These are phyloP conservation scores for Halcyon smyrnensis DNA, from an alignment of 2,797 vertebrate species.

Conservation along the genomic window DNA sequence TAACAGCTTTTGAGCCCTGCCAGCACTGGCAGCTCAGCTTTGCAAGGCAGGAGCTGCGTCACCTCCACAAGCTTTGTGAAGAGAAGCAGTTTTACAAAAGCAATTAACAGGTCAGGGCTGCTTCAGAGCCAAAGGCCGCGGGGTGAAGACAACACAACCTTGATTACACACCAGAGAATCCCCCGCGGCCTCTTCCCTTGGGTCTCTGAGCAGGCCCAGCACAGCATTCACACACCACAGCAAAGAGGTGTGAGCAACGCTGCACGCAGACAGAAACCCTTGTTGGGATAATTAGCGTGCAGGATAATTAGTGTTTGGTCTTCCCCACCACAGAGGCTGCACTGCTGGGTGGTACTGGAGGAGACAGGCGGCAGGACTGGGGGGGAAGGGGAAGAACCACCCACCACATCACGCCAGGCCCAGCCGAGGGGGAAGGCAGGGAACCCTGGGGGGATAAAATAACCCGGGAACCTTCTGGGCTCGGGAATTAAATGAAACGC, in stretches of 20 bases:
- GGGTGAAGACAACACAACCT: not conserved
- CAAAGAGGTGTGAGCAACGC: not conserved
- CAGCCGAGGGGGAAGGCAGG: rapidly evolving
- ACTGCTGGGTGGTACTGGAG: not conserved
- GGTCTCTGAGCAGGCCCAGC: rapidly evolving
- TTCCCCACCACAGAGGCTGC: not conserved
- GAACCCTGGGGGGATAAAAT: not conserved
- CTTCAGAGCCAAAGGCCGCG: not conserved
- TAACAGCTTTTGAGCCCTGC: not conserved
- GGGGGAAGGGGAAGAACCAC: not conserved
- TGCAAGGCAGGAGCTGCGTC: not conserved
- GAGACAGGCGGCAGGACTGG: not conserved
- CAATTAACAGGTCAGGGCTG: not conserved
- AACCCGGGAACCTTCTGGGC: not conserved
- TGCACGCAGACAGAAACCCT: not conserved
- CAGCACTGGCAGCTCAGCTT: not conserved
- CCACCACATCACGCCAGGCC: not conserved
- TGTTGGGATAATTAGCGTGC: not conserved
- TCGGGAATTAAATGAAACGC: slow-evolving; percentile 28
- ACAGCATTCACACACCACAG: not conserved
- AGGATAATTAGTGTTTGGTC: not conserved
- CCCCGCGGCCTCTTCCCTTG: rapidly evolving
- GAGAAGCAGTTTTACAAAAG: not conserved
- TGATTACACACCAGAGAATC: not conserved
- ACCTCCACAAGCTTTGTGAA: not conserved